phyloP scores from a whole-genome alignment of 2,888 invertebrate species.

The Hirtodrosophila trivittata region DNA sequence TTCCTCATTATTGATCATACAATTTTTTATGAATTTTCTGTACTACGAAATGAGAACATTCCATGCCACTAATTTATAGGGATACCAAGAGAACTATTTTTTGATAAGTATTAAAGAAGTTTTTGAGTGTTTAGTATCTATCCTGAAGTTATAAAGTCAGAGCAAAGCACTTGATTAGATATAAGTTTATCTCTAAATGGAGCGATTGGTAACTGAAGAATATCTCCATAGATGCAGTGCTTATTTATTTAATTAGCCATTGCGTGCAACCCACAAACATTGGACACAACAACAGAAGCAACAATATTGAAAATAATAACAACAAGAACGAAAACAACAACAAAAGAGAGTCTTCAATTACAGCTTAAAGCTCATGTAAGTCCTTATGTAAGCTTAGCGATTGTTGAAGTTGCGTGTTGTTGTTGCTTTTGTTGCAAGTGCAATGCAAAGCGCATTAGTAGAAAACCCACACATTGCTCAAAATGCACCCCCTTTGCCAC shows the following conservation, averaged over 20 bases:
- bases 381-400: conserved; percentile 65
- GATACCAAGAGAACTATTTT: too few species aligned
- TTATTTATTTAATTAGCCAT: conserved; percentile 25
- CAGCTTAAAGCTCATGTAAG: conserved; percentile 73
- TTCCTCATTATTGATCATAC: too few species aligned
- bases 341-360: conserved; percentile 63
- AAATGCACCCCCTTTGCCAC: conserved; percentile 8
- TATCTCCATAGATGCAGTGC: background rate
- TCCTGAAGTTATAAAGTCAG: too few species aligned
- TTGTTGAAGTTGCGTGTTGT: conserved; percentile 38
- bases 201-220: background rate
- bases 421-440: conserved; percentile 63
- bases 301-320: conserved; percentile 10
- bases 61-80: too few species aligned
- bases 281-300: conserved; percentile 6
- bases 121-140: too few species aligned
- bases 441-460: conserved; percentile 70
- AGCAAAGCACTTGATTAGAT: too few species aligned
- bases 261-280: conserved; percentile 29
- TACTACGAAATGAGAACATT: too few species aligned
- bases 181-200: background rate
- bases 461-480: conserved; percentile 52
- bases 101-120: too few species aligned
- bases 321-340: conserved; percentile 18
- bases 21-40: too few species aligned